phyloP scores from a whole-genome alignment of 2,797 vertebrate species.

The Neosalanx taihuensis region DNA sequence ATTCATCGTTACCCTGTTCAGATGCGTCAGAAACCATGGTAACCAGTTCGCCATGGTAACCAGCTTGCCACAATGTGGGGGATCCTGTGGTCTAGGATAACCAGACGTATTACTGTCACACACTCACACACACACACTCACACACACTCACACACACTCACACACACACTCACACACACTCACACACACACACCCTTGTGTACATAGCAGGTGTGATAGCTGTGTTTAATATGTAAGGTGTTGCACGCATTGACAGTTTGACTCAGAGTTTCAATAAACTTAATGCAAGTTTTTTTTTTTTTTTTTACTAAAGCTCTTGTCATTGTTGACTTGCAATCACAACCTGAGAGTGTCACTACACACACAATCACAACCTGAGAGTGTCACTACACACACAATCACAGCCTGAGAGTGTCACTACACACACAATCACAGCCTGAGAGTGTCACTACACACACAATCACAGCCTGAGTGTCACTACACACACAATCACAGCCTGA shows the following conservation, averaged over 20 bases:
- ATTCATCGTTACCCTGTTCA: too few species aligned
- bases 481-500: too few species aligned
- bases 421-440: too few species aligned
- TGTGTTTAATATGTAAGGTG: conserved; percentile 45
- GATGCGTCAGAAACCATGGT: not conserved
- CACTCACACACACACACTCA: not conserved
- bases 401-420: too few species aligned
- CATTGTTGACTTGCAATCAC: not conserved
- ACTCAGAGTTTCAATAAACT: conserved; percentile 55
- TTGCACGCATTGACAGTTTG: conserved; percentile 57
- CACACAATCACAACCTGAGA: too few species aligned
- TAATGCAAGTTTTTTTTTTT: conserved; percentile 39
- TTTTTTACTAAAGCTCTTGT: not conserved
- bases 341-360: not conserved
- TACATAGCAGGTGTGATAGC: not conserved
- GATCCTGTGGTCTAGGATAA: too few species aligned
- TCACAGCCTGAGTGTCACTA: too few species aligned
- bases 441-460: too few species aligned
- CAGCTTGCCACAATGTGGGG: not conserved
- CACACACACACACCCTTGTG: conserved; percentile 4
- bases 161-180: not conserved
- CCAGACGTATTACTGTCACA: not conserved
- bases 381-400: too few species aligned
- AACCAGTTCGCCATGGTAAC: not conserved
- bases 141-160: conserved; percentile 8